Evolutionary conservation across 2,113 vertebrate genomes (phyloP), one percentile per base, ranked within the genome.

Genomic region (Jacana jacana): DNA sequence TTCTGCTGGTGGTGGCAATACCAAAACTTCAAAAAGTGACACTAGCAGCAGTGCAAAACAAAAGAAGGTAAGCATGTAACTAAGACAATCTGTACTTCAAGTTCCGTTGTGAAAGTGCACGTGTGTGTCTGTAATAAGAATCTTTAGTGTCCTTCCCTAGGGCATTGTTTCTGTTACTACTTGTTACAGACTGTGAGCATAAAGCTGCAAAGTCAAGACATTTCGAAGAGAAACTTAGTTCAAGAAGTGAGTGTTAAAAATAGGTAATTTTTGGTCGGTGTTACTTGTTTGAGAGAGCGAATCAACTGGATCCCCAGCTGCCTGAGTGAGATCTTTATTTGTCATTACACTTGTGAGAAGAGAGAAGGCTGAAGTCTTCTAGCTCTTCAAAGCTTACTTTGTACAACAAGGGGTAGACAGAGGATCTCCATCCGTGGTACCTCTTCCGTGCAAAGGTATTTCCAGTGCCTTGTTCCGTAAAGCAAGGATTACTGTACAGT

Each of bases 51-150:
- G 51, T 44, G 82, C 23, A 10, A 98, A 96, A 48, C 81, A 85
- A 5, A 97, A 97, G 75, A 97, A 98, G 98, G 98, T 98, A 76
- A 97, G 97, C 80, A 20, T 3, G 6, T 6, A 23, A 9, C 40
- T 2, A 46, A 46, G 19, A 0, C 1, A 11, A 23, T 46, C 3
- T 13, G 18, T 3, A 5, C 25, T 54, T 22, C 0, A 8, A 13
- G 9, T 20, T 24, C 49, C 4, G 40, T 33, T 25, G 28, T 13
- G 13, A 14, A 24, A 13, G 24, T 4, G 10, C 4, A 28, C 7
- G 30, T 11, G 22, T 19, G 35, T 15, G 51, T n/a, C n/a, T 7
- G 1, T 4, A 6, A 37, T 22, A 13, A 25, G 44, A 35, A 13
- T 16, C 65, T 40, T 37, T 3, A 30, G 42, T 2, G 0, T 63